Evolutionary conservation across 2,888 invertebrate species (phyloP), one percentile per base, ranked within the genome.

Genomic region (Cyaniris semiargus): DNA sequence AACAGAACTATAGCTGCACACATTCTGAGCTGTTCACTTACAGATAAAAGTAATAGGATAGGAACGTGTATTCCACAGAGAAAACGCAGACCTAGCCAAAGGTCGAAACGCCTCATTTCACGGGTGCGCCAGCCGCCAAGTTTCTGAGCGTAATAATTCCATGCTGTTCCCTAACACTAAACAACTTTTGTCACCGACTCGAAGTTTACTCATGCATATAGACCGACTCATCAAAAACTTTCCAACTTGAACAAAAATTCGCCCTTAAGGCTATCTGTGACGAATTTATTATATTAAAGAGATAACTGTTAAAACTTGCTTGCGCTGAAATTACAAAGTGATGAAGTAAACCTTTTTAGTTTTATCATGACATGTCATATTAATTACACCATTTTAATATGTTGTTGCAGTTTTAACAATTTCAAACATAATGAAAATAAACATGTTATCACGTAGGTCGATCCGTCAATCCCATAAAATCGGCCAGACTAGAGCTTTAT

Each of bases 171-270:
- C 66, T 66, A 66, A 66, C 66, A 66, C 66, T 66, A 66, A 66
- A 66, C 66, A 66, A 66, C 66, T 66, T 66, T 66, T 66, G 66
- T 66, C 66, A 66, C 66, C 27, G 66, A 66, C 66, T 27, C 66
- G 6, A 66, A 66, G 66, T 66, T 66, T 66, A 66, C 66, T 66
- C 66, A 66, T 66, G 66, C 66, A 66, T 66, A 66, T 66, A 66
- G 66, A 66, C 66, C 27, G 31, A 66, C 66, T 66, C 66, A 66
- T 66, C 66, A 66, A 66, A 66, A 66, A 66, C 66, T 66, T 66
- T 66, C 66, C 27, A 66, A 66, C 27, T 66, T 66, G 27, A 66
- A 66, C 66, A 66, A 66, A 66, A 66, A 27, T 66, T 66, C 66
- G 66, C 31, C 66, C 27, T 27, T 2, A 66, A 31, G 31, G 10